Conservation (phyloP, 2,113 vertebrate species). For the Centropus unirufus region DNA sequence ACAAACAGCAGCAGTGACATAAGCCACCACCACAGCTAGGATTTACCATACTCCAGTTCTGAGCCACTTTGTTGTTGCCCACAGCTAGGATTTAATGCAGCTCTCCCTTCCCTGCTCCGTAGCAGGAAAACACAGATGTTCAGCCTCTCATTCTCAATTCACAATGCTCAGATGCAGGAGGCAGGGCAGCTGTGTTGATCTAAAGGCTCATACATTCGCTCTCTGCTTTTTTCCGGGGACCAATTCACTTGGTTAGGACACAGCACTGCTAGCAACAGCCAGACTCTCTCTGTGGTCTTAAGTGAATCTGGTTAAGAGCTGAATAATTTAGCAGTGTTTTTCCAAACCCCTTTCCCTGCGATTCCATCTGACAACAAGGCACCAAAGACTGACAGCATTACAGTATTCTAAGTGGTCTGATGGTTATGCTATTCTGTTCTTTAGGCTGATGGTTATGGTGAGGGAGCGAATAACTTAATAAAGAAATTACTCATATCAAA, state of each 20-base stretch:
- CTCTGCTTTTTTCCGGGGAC: neutral
- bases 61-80: neutral
- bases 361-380: neutral
- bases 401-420: neutral
- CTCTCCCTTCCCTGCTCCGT: neutral
- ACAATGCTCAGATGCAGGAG: neutral
- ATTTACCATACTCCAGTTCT: neutral
- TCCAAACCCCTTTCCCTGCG: neutral
- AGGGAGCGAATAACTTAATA: conserved; percentile 36
- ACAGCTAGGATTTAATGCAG: neutral
- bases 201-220: neutral
- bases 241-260: neutral
- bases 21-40: neutral
- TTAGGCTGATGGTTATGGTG: neutral
- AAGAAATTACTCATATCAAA: conserved; percentile 44
- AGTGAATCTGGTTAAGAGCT: neutral
- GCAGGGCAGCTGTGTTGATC: conserved; percentile 1
- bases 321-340: neutral
- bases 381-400: neutral
- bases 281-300: neutral
- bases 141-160: neutral
- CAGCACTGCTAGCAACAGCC: neutral
- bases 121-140: neutral
- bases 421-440: neutral
- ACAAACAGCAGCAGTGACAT: neutral